Base-by-base conservation (phyloP, 1,140 invertebrate genomes). In the Apocrypta bakeri region DNA sequence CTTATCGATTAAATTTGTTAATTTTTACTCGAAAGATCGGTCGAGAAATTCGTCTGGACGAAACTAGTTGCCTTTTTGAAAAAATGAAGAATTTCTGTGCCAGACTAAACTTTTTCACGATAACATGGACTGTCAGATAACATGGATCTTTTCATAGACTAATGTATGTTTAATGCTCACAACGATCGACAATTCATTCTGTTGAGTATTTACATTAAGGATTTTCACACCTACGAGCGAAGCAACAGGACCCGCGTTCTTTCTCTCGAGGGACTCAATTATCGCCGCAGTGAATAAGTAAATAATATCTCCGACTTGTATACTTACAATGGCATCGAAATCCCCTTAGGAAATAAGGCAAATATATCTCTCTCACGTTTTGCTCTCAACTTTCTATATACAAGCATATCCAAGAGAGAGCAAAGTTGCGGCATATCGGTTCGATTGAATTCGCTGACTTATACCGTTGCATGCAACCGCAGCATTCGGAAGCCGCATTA, bases 371-470 rank as follows among this genome's bases (percentile, higher is more conserved):
- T 1, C 27, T 4, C 25, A 21, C 64, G 27, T 24, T 25, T 68
- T 25, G 17, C 64, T 27, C 9, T 68, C 64, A 29, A 68, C 25
- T 31, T 68, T 68, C 29, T 68, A 68, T 37, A 37, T 37, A 37
- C 33, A 4, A 9, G 24, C n/a, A 24, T 11, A 27, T 29, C 64
- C 29, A 68, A 12, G 29, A 2, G n/a, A 27, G 2, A 11, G 25
- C 27, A 64, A 11, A 17, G 21, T n/a, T n/a, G 63, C 63, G 3
- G 56, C 63, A 12, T 27, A 66, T 66, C 63, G 24, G 9, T 29
- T 37, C 68, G 68, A 37, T 71, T 71, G 68, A 29, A 71, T 71
- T 71, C 37, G 29, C 31, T 56, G 68, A 71, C 25, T 29, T 71
- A 71, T 71, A 71, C 27, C 68, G 68, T 24, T 71, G 68, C 31